A percentile compares a stretch with the other conserved stretches of the same genome.
Conservation (phyloP, 2,113 vertebrate genomes). For the Ceyx margarethae region DNA sequence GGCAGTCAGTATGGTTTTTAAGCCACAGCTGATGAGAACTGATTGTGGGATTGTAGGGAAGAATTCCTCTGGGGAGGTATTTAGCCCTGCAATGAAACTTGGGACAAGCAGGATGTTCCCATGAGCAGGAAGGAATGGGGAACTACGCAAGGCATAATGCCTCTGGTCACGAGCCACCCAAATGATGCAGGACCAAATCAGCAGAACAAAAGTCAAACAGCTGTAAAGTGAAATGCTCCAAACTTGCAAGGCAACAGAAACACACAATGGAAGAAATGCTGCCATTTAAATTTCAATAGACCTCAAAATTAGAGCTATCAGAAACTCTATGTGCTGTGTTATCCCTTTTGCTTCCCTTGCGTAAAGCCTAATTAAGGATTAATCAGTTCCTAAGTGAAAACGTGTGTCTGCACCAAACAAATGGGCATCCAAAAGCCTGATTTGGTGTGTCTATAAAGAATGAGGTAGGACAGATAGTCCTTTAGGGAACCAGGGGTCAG, state of each 20-base stretch:
- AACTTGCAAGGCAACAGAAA: slow-evolving; percentile 42
- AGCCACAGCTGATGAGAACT: slow-evolving; percentile 78
- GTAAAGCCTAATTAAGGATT: not conserved
- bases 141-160: slow-evolving; percentile 79
- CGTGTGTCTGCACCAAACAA: not conserved
- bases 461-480: not conserved
- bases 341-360: not conserved
- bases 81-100: slow-evolving; percentile 77
- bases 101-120: slow-evolving; percentile 77
- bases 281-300: not conserved
- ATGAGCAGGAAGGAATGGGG: slow-evolving; percentile 81
- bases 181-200: slow-evolving; percentile 80
- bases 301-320: not conserved
- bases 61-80: slow-evolving; percentile 73
- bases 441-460: not conserved
- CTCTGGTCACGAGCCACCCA: slow-evolving; percentile 77
- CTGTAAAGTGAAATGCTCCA: slow-evolving; percentile 80
- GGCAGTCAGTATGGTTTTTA: slow-evolving; percentile 70
- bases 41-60: slow-evolving; percentile 69
- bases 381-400: not conserved
- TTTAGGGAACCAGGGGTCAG: not conserved
- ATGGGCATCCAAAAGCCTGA: not conserved
- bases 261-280: not conserved
- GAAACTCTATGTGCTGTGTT: not conserved
- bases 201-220: slow-evolving; percentile 77